Evolutionary conservation across 2,797 vertebrate genomes (phyloP), one percentile per base, ranked within the genome.

Genomic region (Gila robusta): DNA sequence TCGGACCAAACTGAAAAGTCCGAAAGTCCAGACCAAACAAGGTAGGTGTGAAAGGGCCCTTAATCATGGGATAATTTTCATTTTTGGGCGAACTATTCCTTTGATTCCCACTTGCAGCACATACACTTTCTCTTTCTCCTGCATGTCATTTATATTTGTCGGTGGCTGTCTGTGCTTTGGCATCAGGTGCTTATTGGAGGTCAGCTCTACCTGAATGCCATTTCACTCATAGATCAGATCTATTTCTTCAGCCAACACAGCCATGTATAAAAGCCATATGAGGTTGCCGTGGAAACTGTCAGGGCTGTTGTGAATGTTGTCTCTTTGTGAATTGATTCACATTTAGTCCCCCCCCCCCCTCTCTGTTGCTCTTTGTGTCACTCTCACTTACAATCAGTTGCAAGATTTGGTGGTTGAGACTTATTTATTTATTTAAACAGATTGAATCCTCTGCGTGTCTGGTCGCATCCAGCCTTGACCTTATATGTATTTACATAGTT

Each of bases 261-360:
- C 35, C 88, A 81, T 19, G 41, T 83, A 85, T 44, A 88, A 90
- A 88, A 88, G 89, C 89, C 80, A 78, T 32, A 71, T 86, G 72
- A 83, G 70, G 93, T 94, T 92, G 91, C 93, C 91, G 39, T 92
- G 93, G 93, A 89, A 94, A 94, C 93, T 83, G 91, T 89, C 87
- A 67, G 77, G 47, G 47, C 85, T 47, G 87, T 86, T 89, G 79
- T 87, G 88, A 87, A 89, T 74, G 83, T 82, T 88, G 85, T 90
- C 82, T 89, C 79, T 81, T 79, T 81, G 78, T 79, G 86, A 90
- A 90, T 87, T 79, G 88, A 88, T 84, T 92, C 81, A 81, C 73
- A 84, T 89, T 88, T 88, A 44, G 19, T 47, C 4, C 1, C 37
- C 37, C 0, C n/a, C 12, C 1, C 44, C 14, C 67, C 16, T 78